Evolutionary conservation across 2,888 invertebrate species (phyloP), one percentile per base, ranked within the genome.

Genomic region (Thymelicus lineola): DNA sequence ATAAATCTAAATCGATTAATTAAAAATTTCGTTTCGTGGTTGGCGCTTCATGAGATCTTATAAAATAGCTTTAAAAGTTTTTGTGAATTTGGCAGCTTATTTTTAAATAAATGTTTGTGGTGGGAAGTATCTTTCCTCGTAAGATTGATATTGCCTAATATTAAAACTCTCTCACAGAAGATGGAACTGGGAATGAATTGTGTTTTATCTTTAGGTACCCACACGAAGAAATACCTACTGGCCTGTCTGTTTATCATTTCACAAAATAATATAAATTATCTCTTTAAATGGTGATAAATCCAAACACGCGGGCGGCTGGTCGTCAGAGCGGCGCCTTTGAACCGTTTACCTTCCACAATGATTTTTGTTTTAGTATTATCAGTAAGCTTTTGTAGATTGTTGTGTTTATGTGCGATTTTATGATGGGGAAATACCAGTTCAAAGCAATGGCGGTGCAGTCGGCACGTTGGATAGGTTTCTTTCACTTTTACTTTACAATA

Each of bases 201-300:
- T 17, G 7, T 15, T 6, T 55, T 14, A 55, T 20, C 55, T 28
- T 55, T 55, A 55, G 20, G 55, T 17, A 28, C 55, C 6, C 55
- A 55, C 1, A 53, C 6, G 17, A 53, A 53, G 1, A 53, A 5
- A 12, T 55, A 55, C 14, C 1, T 12, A 6, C 7, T 28, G 3
- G 0, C 20, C 1, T 55, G 66, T 63, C 63, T 58, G 58, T 69
- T 64, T 70, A 72, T 75, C 58, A 74, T 74, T 77, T 73, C 76
- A 81, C 82, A 81, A 84, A 83, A 82, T 83, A 85, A 82, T 80
- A 82, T 77, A 85, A 63, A 84, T 86, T 86, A 86, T 86, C 83
- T 79, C 75, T 80, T 79, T 74, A 79, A 69, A 73, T 79, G 78
- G 80, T 78, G 82, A 82, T 85, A 85, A 84, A 76, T 63, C 71